A percentile compares a stretch with the other conserved stretches of the same genome.
Evolutionary conservation across 2,113 vertebrate species (phyloP).

Genomic region (Zosterops japonicus): DNA sequence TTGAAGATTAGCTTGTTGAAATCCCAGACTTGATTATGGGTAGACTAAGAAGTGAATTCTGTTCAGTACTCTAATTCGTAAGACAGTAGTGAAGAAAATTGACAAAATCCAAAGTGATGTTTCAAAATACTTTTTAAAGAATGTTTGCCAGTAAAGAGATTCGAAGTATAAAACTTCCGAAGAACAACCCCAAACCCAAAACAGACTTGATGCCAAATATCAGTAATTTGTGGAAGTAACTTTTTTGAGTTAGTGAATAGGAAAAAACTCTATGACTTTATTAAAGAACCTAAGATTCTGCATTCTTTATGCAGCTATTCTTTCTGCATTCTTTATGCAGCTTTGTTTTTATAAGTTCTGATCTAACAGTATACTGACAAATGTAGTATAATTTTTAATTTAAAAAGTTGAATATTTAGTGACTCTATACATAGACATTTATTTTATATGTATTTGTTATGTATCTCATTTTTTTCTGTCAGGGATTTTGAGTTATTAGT

Average conservation of each 20-base stretch:
- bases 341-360: neutral
- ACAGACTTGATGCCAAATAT: neutral
- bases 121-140: neutral
- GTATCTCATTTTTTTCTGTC: neutral
- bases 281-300: neutral
- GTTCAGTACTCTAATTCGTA: neutral
- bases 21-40: neutral
- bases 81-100: neutral
- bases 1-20: neutral
- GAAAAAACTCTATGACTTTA: rapidly evolving
- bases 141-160: neutral
- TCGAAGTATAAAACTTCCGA: neutral
- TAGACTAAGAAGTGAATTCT: neutral
- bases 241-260: neutral
- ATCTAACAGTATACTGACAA: neutral
- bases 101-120: neutral
- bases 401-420: neutral
- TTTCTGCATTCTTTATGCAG: neutral
- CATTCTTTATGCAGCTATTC: neutral
- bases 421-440: neutral
- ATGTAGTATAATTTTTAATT: neutral
- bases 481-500: neutral
- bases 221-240: neutral
- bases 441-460: neutral
- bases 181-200: neutral